Conservation (phyloP, 1,140 invertebrate genomes). For the Thaumatotibia leucotreta region DNA sequence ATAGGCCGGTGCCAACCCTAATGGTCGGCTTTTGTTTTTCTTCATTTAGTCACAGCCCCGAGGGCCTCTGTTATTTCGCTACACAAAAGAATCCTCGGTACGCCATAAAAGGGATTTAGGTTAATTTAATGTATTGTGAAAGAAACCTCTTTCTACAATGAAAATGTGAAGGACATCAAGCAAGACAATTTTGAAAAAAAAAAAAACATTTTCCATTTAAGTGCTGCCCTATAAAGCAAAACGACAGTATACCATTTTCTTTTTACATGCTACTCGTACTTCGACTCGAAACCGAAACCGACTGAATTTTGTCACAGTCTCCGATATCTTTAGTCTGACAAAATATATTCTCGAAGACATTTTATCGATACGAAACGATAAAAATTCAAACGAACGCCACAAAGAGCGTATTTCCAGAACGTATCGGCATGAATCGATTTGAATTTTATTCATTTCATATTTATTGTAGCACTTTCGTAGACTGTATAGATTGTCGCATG, state of each 20-base stretch:
- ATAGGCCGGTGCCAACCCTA: slow-evolving; percentile 37
- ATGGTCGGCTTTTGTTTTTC: slow-evolving; percentile 54
- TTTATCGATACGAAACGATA: background rate
- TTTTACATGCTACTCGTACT: background rate
- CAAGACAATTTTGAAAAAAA: background rate
- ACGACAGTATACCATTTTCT: background rate
- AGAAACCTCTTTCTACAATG: background rate
- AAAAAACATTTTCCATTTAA: too few species aligned
- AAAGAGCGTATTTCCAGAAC: slow-evolving; percentile 7
- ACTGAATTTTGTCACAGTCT: background rate
- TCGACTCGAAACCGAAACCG: background rate
- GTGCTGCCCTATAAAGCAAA: too few species aligned
- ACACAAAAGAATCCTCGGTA: slow-evolving; percentile 39
- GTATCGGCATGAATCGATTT: background rate
- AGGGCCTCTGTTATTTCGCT: slow-evolving; percentile 30
- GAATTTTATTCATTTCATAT: slow-evolving; percentile 6
- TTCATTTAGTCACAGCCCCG: slow-evolving; percentile 37
- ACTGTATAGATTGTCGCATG: background rate
- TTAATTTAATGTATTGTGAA: slow-evolving; percentile 29
- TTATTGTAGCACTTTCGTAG: background rate
- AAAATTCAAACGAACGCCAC: background rate
- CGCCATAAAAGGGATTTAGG: slow-evolving; percentile 22
- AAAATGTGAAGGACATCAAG: background rate
- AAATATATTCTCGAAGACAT: background rate
- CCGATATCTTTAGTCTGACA: background rate